Conservation (phyloP, 2,888 invertebrate species). For the Coremacera marginata region DNA sequence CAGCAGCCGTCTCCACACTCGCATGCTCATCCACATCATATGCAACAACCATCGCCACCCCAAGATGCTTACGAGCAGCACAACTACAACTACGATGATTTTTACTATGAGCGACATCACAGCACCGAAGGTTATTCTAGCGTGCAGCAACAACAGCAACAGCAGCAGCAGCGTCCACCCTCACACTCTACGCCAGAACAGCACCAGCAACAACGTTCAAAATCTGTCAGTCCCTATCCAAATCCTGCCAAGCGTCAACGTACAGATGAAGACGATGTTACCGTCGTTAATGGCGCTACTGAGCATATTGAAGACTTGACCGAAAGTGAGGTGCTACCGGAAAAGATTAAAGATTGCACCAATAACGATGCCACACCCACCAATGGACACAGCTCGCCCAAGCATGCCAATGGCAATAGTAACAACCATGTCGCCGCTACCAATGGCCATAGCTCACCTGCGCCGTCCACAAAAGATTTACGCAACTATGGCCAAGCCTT, state of each 20-base stretch:
- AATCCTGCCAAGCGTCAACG: slow-evolving; percentile 51
- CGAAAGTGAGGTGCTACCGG: slow-evolving; percentile 37
- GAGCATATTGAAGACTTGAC: slow-evolving; percentile 44
- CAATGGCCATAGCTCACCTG: slow-evolving; percentile 38
- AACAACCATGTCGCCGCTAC: background rate
- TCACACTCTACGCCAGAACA: slow-evolving; percentile 35
- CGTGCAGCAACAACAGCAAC: slow-evolving; percentile 6
- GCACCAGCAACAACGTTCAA: slow-evolving; percentile 34
- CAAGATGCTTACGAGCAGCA: slow-evolving; percentile 36
- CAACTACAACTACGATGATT: slow-evolving; percentile 49
- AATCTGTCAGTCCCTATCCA: slow-evolving; percentile 19
- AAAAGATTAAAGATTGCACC: slow-evolving; percentile 22
- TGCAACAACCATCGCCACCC: slow-evolving; percentile 41
- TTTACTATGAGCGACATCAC: slow-evolving; percentile 58
- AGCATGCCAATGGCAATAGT: slow-evolving; percentile 22
- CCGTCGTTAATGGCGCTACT: slow-evolving; percentile 50
- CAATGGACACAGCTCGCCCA: slow-evolving; percentile 34
- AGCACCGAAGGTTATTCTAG: slow-evolving; percentile 6
- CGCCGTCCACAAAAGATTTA: slow-evolving; percentile 51
- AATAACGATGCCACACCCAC: slow-evolving; percentile 40
- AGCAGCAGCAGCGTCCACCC: slow-evolving; percentile 19
- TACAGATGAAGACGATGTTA: slow-evolving; percentile 54
- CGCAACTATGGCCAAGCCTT: slow-evolving; percentile 61
- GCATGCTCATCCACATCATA: slow-evolving; percentile 37
- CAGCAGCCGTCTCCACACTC: slow-evolving; percentile 44